Evolutionary conservation across 2,888 invertebrate genomes (phyloP).

Genomic region (Tenodera sinensis): DNA sequence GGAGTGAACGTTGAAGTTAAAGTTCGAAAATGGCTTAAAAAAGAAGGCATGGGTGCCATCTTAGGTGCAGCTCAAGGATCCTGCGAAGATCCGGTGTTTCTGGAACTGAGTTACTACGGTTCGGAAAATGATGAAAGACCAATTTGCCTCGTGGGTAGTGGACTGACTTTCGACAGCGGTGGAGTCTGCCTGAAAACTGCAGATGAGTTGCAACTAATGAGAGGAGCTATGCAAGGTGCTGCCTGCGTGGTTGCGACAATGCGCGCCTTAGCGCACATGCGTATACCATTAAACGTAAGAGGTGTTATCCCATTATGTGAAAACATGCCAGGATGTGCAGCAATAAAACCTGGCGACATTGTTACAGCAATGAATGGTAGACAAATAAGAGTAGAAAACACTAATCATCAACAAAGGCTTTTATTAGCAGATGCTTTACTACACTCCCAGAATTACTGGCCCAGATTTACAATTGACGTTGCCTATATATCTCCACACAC

Average conservation of each 20-base stretch:
- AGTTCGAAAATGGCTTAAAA: conserved; percentile 59
- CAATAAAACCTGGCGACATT: conserved; percentile 68
- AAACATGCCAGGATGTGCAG: conserved; percentile 66
- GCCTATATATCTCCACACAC: conserved; percentile 67
- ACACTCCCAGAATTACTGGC: conserved; percentile 59
- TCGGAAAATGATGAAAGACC: conserved; percentile 45
- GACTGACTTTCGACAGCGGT: conserved; percentile 67
- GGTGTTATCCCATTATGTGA: conserved; percentile 64
- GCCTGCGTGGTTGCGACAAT: conserved; percentile 58
- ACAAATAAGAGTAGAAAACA: conserved; percentile 67
- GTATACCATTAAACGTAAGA: conserved; percentile 55
- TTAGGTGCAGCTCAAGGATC: conserved; percentile 63
- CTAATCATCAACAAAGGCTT: conserved; percentile 69
- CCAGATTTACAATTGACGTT: conserved; percentile 58
- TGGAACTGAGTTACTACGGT: conserved; percentile 60
- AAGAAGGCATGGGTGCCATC: conserved; percentile 63
- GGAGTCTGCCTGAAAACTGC: conserved; percentile 69
- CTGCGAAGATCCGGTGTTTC: conserved; percentile 58
- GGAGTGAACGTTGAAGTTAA: conserved; percentile 50
- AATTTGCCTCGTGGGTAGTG: conserved; percentile 61
- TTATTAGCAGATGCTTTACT: conserved; percentile 67
- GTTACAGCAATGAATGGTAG: conserved; percentile 69
- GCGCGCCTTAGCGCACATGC: conserved; percentile 55
- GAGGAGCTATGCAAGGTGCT: conserved; percentile 71
- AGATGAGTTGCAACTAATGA: conserved; percentile 64